Percentiles rank a stretch among this genome's conserved stretches.
These are phyloP conservation scores for Ailuropoda melanoleuca DNA, from an alignment of 2,113 vertebrate genomes.

Conservation along the genomic window DNA sequence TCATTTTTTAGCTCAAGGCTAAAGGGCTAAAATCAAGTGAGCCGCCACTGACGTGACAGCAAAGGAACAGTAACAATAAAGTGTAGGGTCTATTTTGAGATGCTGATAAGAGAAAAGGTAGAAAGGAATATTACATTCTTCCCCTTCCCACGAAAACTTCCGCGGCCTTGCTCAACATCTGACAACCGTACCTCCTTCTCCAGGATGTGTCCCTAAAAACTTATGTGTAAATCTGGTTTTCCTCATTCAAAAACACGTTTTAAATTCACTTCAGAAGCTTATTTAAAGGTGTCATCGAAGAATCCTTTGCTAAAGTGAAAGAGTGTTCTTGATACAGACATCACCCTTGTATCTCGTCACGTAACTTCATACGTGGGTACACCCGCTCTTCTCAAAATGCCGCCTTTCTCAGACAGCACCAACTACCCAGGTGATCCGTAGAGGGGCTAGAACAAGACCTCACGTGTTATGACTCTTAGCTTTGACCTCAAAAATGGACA, in stretches of 20 bases:
- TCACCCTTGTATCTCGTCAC: neutral
- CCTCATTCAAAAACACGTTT: neutral
- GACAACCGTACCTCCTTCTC: neutral
- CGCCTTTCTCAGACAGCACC: neutral
- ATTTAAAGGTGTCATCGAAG: neutral
- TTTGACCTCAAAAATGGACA: neutral
- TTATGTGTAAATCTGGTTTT: neutral
- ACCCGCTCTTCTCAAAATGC: neutral
- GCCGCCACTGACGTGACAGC: neutral
- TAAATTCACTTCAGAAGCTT: neutral
- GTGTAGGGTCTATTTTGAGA: neutral
- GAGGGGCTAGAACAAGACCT: neutral
- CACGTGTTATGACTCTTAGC: neutral
- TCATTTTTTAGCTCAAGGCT: conserved; percentile 24
- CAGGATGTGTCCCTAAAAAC: neutral
- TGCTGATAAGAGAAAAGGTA: neutral
- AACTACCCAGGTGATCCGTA: neutral
- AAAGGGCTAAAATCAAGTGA: neutral
- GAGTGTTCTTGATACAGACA: neutral
- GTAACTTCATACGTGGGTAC: neutral
- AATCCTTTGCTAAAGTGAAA: neutral
- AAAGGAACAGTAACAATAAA: neutral
- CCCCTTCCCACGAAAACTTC: neutral
- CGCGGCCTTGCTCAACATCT: neutral
- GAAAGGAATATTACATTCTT: neutral